Conservation (phyloP, 1,140 invertebrate genomes). For the Pseudachorutes palmiensis region DNA sequence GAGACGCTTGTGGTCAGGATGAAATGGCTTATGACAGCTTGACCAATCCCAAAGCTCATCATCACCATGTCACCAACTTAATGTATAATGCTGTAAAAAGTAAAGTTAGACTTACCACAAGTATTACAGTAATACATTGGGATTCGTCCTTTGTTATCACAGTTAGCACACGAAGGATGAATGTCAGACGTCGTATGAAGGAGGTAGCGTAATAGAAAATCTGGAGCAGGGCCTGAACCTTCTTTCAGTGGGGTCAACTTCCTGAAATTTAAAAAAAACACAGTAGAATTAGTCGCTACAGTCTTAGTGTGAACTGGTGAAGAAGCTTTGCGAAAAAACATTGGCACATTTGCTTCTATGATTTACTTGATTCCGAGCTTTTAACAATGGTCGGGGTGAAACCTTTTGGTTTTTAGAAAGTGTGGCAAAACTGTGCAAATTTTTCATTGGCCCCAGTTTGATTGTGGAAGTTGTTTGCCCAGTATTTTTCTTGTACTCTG, state of each 20-base stretch:
- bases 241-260: constrained; percentile 37
- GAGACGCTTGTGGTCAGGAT: too few species aligned
- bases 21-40: too few species aligned
- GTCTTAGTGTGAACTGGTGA: background rate
- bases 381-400: too few species aligned
- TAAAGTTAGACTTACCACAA: constrained; percentile 30
- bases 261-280: constrained; percentile 21
- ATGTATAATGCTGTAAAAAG: background rate
- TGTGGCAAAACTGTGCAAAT: too few species aligned
- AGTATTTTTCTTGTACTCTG: too few species aligned
- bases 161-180: constrained; percentile 38
- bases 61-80: background rate
- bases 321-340: background rate
- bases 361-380: background rate
- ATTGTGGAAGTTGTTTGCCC: too few species aligned
- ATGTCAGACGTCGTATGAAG: constrained; percentile 32
- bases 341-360: too few species aligned
- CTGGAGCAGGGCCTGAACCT: constrained; percentile 31
- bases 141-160: constrained; percentile 38
- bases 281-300: background rate
- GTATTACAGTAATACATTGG: constrained; percentile 39
- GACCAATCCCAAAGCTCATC: too few species aligned
- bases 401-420: background rate
- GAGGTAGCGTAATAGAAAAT: constrained; percentile 33
- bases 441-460: too few species aligned